Conservation (phyloP, 2,888 invertebrate species). For the Ennomos erosarius region DNA sequence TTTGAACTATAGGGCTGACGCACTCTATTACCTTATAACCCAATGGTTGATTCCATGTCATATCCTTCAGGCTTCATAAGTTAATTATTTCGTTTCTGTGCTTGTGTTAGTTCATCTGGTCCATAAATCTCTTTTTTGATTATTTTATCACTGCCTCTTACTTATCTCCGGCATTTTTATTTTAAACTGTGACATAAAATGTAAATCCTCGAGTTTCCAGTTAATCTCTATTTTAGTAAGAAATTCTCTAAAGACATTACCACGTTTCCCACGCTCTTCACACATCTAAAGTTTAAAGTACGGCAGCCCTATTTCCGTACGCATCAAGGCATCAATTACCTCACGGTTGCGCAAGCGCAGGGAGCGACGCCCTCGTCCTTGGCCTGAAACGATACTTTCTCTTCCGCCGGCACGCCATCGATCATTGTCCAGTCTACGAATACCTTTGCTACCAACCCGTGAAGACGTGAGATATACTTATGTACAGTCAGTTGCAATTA, state of each 20-base stretch:
- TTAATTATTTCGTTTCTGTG: too few relatives aligned
- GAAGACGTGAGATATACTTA: slow-evolving; percentile 37
- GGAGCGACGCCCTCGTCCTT: slow-evolving; percentile 81
- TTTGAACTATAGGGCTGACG: slow-evolving; percentile 26
- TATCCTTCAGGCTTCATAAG: too few relatives aligned
- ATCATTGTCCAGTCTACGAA: slow-evolving; percentile 46
- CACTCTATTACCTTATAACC: slow-evolving; percentile 20
- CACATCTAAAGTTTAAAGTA: slow-evolving; percentile 8
- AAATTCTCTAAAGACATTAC: slow-evolving; percentile 16
- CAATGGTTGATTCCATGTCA: too few relatives aligned
- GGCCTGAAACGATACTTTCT: slow-evolving; percentile 75
- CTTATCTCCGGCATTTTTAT: too few relatives aligned
- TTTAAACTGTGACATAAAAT: too few relatives aligned
- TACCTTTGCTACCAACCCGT: slow-evolving; percentile 28
- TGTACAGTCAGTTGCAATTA: too few relatives aligned
- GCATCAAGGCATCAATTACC: slow-evolving; percentile 58
- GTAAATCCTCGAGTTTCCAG: slow-evolving; percentile 5
- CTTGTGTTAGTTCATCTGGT: too few relatives aligned
- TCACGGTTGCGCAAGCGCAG: slow-evolving; percentile 63
- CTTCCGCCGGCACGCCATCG: slow-evolving; percentile 60
- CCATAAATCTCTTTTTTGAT: too few relatives aligned
- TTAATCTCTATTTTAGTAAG: slow-evolving; percentile 3
- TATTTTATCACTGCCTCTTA: too few relatives aligned
- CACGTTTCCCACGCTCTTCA: slow-evolving; percentile 22
- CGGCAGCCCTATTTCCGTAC: slow-evolving; percentile 35